phyloP scores from a whole-genome alignment of 2,888 invertebrate species.

The Eupithecia inturbata region DNA sequence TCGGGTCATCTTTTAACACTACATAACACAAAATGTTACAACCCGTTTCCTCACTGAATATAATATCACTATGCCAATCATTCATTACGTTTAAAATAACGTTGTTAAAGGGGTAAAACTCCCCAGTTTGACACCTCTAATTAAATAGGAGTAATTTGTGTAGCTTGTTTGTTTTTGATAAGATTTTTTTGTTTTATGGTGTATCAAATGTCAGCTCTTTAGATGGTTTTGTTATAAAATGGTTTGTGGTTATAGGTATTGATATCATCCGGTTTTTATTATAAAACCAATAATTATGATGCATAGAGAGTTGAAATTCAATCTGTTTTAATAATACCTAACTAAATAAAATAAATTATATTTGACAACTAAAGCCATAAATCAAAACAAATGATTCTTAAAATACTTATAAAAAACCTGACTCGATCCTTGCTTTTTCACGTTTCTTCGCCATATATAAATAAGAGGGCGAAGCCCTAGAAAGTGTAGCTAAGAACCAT shows the following conservation, averaged over 20 bases:
- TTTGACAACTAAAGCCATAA: too few species aligned
- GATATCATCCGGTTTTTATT: constrained; percentile 10
- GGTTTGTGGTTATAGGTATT: constrained; percentile 25
- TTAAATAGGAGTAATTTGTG: constrained; percentile 16
- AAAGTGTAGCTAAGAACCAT: too few species aligned
- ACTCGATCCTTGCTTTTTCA: background rate
- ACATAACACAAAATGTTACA: background rate
- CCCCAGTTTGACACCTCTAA: constrained; percentile 18
- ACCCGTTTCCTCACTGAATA: constrained; percentile 10
- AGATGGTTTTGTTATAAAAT: constrained; percentile 13
- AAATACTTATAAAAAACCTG: too few species aligned
- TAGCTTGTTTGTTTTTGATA: constrained; percentile 15
- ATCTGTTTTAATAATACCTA: background rate
- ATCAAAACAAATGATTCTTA: too few species aligned
- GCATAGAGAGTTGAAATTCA: background rate
- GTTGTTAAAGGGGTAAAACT: constrained; percentile 5
- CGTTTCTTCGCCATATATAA: background rate
- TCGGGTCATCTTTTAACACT: too few species aligned
- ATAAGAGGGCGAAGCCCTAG: too few species aligned
- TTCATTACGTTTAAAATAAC: background rate
- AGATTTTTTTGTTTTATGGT: constrained; percentile 15
- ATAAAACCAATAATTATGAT: background rate
- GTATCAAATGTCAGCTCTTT: background rate
- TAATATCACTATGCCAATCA: too few species aligned
- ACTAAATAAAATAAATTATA: too few species aligned